Conservation (phyloP, 2,888 invertebrate genomes). For the Orthosia incerta region DNA sequence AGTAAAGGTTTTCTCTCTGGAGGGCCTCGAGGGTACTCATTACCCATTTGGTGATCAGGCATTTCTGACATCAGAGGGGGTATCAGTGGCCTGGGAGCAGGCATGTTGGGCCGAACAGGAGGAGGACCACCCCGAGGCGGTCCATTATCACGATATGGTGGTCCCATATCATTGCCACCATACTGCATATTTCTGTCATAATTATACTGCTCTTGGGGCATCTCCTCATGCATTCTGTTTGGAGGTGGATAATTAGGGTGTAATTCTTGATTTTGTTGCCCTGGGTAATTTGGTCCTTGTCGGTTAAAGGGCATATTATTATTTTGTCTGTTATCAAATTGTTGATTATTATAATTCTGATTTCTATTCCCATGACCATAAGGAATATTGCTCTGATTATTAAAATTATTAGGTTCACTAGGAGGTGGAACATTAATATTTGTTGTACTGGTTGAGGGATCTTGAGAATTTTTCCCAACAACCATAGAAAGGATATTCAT, state of each 20-base stretch:
- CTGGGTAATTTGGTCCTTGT: constrained; percentile 66
- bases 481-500: constrained; percentile 91
- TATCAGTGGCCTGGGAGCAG: constrained; percentile 66
- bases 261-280: constrained; percentile 66
- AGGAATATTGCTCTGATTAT: constrained; percentile 43
- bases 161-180: constrained; percentile 51
- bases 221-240: constrained; percentile 68
- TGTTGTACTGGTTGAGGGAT: constrained; percentile 52
- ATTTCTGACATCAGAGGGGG: constrained; percentile 64
- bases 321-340: constrained; percentile 70
- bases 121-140: constrained; percentile 48
- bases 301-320: constrained; percentile 67
- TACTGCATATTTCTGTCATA: constrained; percentile 73
- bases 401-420: constrained; percentile 52
- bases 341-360: constrained; percentile 67
- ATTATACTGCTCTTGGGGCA: constrained; percentile 69
- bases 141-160: constrained; percentile 57
- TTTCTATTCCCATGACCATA: constrained; percentile 74
- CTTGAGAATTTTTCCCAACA: constrained; percentile 64
- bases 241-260: constrained; percentile 67
- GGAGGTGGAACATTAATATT: constrained; percentile 33
- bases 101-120: constrained; percentile 64
- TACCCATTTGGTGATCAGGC: constrained; percentile 59
- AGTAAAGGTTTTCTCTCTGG: constrained; percentile 58
- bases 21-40: constrained; percentile 61